Conservation (phyloP, 2,797 vertebrate genomes). For the Miichthys miiuy region DNA sequence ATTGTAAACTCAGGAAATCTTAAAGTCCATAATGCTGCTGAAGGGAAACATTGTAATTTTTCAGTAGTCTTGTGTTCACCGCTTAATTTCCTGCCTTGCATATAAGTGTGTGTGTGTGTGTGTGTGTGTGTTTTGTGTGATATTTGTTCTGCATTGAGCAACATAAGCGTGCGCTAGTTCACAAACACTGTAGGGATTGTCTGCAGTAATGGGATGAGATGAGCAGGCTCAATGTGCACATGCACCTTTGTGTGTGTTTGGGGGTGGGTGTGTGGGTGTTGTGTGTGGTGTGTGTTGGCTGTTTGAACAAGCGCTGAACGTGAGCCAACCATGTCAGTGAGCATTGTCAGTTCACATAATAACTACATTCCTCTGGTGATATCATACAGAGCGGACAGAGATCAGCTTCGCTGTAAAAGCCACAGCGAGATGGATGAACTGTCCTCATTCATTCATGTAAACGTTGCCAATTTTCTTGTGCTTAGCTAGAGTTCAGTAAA, state of each 20-base stretch:
- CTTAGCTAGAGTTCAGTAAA: conserved; percentile 51
- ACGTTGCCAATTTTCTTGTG: conserved; percentile 48
- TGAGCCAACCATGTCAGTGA: conserved; percentile 64
- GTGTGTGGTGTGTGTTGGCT: conserved; percentile 43
- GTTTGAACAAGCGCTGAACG: conserved; percentile 66
- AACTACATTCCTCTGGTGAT: conserved; percentile 68
- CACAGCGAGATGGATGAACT: conserved; percentile 61
- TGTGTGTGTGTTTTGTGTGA: conserved; percentile 17
- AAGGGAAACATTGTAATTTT: conserved; percentile 53
- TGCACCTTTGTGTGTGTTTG: conserved; percentile 49
- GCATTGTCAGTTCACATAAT: conserved; percentile 63
- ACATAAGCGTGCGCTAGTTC: conserved; percentile 39
- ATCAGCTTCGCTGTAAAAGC: conserved; percentile 48
- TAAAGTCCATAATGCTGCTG: conserved; percentile 45
- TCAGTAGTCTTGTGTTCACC: conserved; percentile 41
- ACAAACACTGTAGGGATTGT: conserved; percentile 73
- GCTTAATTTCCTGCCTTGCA: conserved; percentile 27
- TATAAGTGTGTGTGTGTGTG: background rate
- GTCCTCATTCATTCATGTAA: conserved; percentile 48
- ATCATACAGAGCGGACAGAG: conserved; percentile 59
- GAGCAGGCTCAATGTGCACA: conserved; percentile 47
- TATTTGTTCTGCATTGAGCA: conserved; percentile 46
- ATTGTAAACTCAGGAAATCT: conserved; percentile 55
- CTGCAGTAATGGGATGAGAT: conserved; percentile 74
- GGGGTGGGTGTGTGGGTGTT: conserved; percentile 21